These are phyloP conservation scores for Listronotus oregonensis DNA, from an alignment of 1,140 invertebrate genomes.

Conservation along the genomic window DNA sequence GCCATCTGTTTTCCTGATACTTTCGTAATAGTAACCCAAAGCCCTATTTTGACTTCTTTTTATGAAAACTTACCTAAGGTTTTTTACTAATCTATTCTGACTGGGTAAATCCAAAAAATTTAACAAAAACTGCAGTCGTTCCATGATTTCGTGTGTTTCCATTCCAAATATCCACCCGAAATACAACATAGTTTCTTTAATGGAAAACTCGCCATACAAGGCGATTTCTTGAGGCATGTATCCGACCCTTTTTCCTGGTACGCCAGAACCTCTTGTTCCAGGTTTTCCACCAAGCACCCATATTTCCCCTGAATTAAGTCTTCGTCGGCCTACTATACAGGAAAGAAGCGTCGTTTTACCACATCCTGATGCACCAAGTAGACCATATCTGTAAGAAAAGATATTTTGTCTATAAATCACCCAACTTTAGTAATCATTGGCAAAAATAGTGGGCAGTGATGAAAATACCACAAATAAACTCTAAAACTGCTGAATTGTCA, in stretches of 20 bases:
- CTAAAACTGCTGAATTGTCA: too few species aligned
- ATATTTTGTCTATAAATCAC: neutral
- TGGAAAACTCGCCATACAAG: constrained; percentile 92
- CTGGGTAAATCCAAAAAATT: constrained; percentile 88
- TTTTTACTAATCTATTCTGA: constrained; percentile 83
- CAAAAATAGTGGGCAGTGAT: too few species aligned
- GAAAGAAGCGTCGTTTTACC: constrained; percentile 85
- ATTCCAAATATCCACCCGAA: constrained; percentile 97
- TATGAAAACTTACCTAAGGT: constrained; percentile 58
- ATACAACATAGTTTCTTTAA: constrained; percentile 93
- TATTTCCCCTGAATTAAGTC: constrained; percentile 82
- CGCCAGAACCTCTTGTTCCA: constrained; percentile 78
- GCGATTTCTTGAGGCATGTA: constrained; percentile 92
- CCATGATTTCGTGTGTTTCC: constrained; percentile 76
- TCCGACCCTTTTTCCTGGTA: constrained; percentile 84
- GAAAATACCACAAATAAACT: too few species aligned
- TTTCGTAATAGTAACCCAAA: too few species aligned
- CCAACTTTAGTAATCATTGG: too few species aligned
- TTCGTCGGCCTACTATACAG: constrained; percentile 82
- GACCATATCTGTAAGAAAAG: constrained; percentile 72
- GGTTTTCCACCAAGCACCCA: constrained; percentile 85
- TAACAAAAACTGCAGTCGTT: constrained; percentile 84
- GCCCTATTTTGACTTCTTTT: too few species aligned
- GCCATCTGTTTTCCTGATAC: too few species aligned
- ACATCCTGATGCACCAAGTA: constrained; percentile 84